Percentiles rank a stretch among this genome's conserved stretches.
Conservation (phyloP, 2,888 invertebrate genomes). For the Conchocele bisecta region DNA sequence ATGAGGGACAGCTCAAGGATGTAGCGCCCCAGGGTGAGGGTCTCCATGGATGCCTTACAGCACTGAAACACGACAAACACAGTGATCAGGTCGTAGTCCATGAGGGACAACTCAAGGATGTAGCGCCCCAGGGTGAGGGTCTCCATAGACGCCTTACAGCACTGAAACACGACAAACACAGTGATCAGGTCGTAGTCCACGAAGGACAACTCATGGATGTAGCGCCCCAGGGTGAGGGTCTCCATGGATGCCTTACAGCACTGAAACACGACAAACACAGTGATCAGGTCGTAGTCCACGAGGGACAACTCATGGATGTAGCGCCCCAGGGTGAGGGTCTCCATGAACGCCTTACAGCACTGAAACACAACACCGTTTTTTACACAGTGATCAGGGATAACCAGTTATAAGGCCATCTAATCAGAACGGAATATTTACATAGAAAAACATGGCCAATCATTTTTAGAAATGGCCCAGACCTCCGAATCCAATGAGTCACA, state of each 20-base stretch:
- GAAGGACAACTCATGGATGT: slow-evolving; percentile 95
- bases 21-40: slow-evolving; percentile 95
- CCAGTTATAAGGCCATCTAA: too few species aligned
- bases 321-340: slow-evolving; percentile 95
- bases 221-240: slow-evolving; percentile 95
- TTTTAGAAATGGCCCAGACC: too few species aligned
- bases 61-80: too few species aligned
- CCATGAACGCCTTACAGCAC: slow-evolving; percentile 88
- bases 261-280: too few species aligned
- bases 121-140: slow-evolving; percentile 96
- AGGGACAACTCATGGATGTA: slow-evolving; percentile 96
- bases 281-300: slow-evolving; percentile 93
- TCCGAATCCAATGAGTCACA: too few species aligned
- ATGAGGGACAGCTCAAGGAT: slow-evolving; percentile 96
- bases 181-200: slow-evolving; percentile 94
- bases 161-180: too few species aligned
- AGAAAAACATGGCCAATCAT: too few species aligned
- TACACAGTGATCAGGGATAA: too few species aligned
- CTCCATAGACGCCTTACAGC: slow-evolving; percentile 89
- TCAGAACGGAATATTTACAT: too few species aligned
- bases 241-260: slow-evolving; percentile 89
- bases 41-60: slow-evolving; percentile 89
- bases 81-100: slow-evolving; percentile 93
- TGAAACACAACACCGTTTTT: too few species aligned
- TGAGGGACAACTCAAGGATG: slow-evolving; percentile 95